Conservation (phyloP, 2,113 vertebrate species). For the Gyps fulvus region DNA sequence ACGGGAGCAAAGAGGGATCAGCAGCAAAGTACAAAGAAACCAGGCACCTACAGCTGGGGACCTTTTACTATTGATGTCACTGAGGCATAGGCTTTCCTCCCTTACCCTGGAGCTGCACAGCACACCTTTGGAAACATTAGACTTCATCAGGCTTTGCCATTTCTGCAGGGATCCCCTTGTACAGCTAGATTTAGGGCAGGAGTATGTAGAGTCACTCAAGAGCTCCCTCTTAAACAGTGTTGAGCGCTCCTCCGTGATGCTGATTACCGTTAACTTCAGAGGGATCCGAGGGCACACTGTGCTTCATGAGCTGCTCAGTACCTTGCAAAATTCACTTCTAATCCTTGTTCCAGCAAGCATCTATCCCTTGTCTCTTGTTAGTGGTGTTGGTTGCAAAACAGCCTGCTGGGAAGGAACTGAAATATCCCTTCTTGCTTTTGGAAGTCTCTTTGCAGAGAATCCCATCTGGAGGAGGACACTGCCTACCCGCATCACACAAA, state of each 20-base stretch:
- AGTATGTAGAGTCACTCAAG: not conserved
- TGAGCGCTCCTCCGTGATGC: not conserved
- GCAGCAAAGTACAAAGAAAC: not conserved
- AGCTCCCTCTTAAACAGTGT: not conserved
- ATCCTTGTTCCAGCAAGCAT: not conserved
- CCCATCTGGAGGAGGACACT: not conserved
- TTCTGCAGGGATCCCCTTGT: not conserved
- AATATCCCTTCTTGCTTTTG: not conserved
- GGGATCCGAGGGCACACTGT: not conserved
- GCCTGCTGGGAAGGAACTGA: not conserved
- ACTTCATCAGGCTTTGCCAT: not conserved
- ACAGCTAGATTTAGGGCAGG: not conserved
- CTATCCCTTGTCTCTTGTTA: not conserved
- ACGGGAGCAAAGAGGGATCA: rapidly evolving
- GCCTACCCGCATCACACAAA: not conserved
- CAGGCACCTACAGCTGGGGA: rapidly evolving
- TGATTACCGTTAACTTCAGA: not conserved
- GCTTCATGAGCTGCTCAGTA: rapidly evolving
- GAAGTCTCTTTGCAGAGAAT: not conserved
- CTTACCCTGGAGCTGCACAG: not conserved
- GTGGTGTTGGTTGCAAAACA: not conserved
- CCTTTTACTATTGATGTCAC: not conserved
- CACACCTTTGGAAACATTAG: not conserved
- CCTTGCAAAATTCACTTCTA: not conserved
- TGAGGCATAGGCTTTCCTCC: not conserved